Base-by-base conservation (phyloP, 2,113 vertebrate species). In the Rhinoderma darwinii region DNA sequence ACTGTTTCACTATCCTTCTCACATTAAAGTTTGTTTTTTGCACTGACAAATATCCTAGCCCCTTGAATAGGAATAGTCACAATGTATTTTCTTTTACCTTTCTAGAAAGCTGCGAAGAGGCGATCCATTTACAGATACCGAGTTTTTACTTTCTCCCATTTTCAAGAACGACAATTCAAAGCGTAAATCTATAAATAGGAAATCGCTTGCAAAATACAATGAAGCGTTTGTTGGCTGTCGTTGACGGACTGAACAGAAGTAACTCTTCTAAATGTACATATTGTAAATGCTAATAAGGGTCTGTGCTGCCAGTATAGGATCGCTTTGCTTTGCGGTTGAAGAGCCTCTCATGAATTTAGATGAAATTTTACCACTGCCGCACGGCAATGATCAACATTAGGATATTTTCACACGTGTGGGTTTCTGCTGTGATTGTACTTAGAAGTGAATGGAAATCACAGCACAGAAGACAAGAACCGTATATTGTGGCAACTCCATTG, bases 101-200 rank as follows among this genome's bases (percentile, higher is more conserved):
- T 72, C 70, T 59, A 99, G 98, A 92, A 99, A 99, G 90, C 96
- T 99, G 35, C 94, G 98, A 44, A 96, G 98, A 87, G 98, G 98
- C 18, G 98, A 99, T 89, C 96, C 95, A 27, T 97, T 96, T 91
- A 99, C 98, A 81, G 97, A 99, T 89, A 86, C 94, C 3, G 88
- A 92, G 86, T 98, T 99, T 91, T 94, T 99, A 89, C 51, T 89
- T 85, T 99, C 98, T 39, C 97, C 98, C 3, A 89, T 99, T 92
- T 99, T 96, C 90, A 97, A 97, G 88, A 84, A 90, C 84, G 92
- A 89, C 81, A 91, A 90, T 0, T 1, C 0, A 5, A 91, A 89
- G 0, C 68, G 10, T 5, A 86, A 0, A 22, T 94, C 95, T 2
- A 5, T 84, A n/a, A 94, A 90, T 89, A 90, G 88, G 86, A 51